Evolutionary conservation across 2,888 invertebrate genomes (phyloP), one percentile per base, ranked within the genome.

Genomic region (Cepaea hortensis): DNA sequence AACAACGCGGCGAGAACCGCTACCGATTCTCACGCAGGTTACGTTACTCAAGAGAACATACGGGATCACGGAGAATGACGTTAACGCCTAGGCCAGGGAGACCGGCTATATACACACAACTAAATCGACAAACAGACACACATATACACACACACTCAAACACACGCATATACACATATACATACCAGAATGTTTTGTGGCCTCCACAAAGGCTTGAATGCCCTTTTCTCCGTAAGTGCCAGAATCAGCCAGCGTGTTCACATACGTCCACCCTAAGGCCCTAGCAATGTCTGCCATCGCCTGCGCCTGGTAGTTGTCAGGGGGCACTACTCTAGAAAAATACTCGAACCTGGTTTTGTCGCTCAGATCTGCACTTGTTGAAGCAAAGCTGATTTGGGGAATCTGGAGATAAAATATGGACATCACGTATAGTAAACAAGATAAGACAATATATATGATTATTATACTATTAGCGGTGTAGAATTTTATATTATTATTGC

Each of bases 221-320:
- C 96, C 96, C 94, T 96, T 96, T 93, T 96, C 96, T 4, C 97
- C 97, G 91, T 97, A 97, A 91, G 96, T 96, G 20, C 97, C 97
- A 91, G 96, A 96, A 73, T 96, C 96, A 48, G 96, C 96, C 13
- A 97, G 96, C 0, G 97, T 97, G 35, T 96, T 96, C 5, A 97
- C 96, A 93, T 96, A 97, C 18, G 96, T 96, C 97, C 97, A 97
- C 91, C 96, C 96, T 90, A 96, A 96, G 82, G 95, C 95, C 90
- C 96, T 95, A 35, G 96, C 96, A 80, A 97, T 96, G 93, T 96
- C 90, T 95, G 96, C 97, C 97, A 97, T 93, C 13, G 94, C 94
- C 81, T 92, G 91, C 55, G 96, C 96, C 94, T 96, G 96, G 91
- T 93, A 93, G 18, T 92, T 92, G 88, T 95, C 94, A 5, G 94